These are phyloP conservation scores for Sardinella longiceps DNA, from an alignment of 2,797 vertebrate genomes.

Conservation along the genomic window DNA sequence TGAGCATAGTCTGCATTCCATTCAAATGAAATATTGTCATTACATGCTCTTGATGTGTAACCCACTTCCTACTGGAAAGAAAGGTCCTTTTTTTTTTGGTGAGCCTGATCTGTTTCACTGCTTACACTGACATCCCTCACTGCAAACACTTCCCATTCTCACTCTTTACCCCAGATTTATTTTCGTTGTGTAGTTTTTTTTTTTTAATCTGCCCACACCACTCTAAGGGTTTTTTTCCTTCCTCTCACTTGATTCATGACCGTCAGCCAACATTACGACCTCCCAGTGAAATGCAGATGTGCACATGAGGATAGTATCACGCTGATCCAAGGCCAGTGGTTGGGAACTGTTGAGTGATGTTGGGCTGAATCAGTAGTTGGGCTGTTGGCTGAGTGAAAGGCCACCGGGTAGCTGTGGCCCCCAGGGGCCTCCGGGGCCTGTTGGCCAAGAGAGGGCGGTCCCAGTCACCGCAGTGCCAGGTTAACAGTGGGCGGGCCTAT, in stretches of 20 bases:
- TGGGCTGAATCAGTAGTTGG: not conserved
- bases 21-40: constrained; percentile 56
- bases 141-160: constrained; percentile 27
- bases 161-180: constrained; percentile 34
- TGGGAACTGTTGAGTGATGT: constrained; percentile 21
- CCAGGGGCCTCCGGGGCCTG: constrained; percentile 31
- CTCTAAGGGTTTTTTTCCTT: constrained; percentile 9
- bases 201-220: constrained; percentile 20
- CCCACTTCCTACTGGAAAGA: constrained; percentile 46
- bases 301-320: not conserved
- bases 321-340: not conserved
- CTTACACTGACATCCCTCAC: constrained; percentile 12
- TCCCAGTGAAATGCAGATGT: constrained; percentile 17
- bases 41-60: constrained; percentile 44
- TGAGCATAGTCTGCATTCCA: constrained; percentile 51
- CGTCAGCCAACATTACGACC: constrained; percentile 23
- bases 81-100: not conserved
- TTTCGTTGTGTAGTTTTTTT: constrained; percentile 27
- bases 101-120: constrained; percentile 27
- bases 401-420: constrained; percentile 38
- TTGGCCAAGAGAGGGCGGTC: constrained; percentile 58
- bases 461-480: constrained; percentile 53
- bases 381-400: constrained; percentile 21
- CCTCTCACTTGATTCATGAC: constrained; percentile 13
- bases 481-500: constrained; percentile 17